A percentile compares a stretch with the other conserved stretches of the same genome.
These are phyloP conservation scores for Petrocephalus schoutedeni DNA, from an alignment of 2,797 vertebrate species.

Conservation along the genomic window DNA sequence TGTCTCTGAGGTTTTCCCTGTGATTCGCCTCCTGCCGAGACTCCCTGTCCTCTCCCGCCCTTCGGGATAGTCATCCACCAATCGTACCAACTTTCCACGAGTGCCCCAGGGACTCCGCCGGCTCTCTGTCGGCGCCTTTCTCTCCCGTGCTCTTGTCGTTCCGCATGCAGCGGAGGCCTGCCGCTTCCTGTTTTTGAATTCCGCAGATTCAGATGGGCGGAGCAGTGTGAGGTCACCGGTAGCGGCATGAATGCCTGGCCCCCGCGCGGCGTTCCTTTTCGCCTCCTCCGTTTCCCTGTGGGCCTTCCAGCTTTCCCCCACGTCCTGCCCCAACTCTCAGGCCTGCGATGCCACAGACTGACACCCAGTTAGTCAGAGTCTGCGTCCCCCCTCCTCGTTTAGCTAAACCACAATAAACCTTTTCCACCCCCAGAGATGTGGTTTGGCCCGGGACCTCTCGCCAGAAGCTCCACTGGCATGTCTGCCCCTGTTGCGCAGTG, in stretches of 20 bases:
- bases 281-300: background rate
- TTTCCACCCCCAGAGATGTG: too few relatives aligned
- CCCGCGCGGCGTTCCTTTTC: too few relatives aligned
- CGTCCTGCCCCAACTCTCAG: too few relatives aligned
- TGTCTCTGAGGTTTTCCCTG: background rate
- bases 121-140: background rate
- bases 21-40: background rate
- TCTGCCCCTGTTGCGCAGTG: background rate
- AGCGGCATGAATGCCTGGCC: background rate
- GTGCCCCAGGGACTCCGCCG: background rate
- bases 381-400: too few relatives aligned
- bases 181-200: constrained; percentile 8
- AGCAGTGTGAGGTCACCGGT: background rate
- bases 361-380: too few relatives aligned
- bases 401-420: too few relatives aligned
- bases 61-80: background rate
- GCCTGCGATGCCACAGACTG: too few relatives aligned
- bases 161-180: background rate
- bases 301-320: too few relatives aligned
- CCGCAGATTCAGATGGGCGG: background rate
- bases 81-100: background rate
- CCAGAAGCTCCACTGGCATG: too few relatives aligned
- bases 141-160: background rate
- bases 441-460: too few relatives aligned
- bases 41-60: background rate